phyloP scores from a whole-genome alignment of 2,113 vertebrate genomes.

The Centropus unirufus region DNA sequence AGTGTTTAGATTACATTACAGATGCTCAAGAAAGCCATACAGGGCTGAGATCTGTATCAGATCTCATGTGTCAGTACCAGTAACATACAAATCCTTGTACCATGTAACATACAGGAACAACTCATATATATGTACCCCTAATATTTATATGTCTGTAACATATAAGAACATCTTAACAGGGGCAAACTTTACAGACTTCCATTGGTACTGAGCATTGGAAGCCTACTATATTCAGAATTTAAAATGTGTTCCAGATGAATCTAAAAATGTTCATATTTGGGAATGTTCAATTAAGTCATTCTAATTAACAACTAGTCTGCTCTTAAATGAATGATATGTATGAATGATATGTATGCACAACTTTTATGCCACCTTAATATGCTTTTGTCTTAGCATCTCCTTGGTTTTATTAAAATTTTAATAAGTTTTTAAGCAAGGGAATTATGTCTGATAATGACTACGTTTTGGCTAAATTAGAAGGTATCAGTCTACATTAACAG shows the following conservation, averaged over 20 bases:
- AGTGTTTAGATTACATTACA: background rate
- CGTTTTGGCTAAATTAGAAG: background rate
- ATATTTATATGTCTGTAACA: background rate
- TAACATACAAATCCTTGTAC: background rate
- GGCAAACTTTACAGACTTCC: background rate
- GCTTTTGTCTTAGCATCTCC: background rate
- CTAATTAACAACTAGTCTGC: background rate
- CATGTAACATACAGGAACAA: background rate
- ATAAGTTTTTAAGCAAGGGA: slow-evolving; percentile 21
- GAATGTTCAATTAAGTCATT: background rate
- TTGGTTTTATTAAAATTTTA: slow-evolving; percentile 37
- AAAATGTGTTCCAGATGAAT: background rate
- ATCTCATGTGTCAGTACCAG: background rate
- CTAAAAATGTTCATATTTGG: background rate
- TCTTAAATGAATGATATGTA: background rate
- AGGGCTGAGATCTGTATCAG: background rate
- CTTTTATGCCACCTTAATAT: background rate
- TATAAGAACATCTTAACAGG: background rate
- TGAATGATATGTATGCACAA: background rate
- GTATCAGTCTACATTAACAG: background rate
- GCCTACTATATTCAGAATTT: background rate
- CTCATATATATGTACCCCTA: background rate
- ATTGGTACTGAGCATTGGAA: background rate
- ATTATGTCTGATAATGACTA: background rate
- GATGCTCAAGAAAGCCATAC: background rate